A percentile compares a stretch with the other conserved stretches of the same genome.
Conservation (phyloP, 2,888 invertebrate genomes). For the Apantesis nais region DNA sequence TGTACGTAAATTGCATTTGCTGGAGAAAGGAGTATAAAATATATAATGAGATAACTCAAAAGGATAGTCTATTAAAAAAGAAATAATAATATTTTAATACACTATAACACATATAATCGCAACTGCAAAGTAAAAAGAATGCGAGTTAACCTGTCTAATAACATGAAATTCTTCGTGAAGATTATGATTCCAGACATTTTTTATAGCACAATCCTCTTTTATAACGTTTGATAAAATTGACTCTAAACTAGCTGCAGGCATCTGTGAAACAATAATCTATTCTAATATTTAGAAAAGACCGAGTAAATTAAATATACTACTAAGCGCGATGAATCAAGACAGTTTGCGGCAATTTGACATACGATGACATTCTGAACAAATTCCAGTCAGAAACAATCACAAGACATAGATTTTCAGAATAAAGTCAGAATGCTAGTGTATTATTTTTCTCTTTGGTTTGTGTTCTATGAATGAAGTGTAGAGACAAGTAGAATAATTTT, state of each 20-base stretch:
- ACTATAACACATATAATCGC: neutral
- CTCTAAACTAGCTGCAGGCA: conserved; percentile 90
- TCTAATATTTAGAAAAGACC: neutral
- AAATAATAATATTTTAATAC: neutral
- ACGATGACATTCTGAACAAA: neutral
- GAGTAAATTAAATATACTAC: conserved; percentile 1
- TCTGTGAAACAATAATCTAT: conserved; percentile 61
- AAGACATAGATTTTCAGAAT: neutral
- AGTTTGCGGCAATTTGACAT: neutral
- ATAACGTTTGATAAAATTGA: conserved; percentile 68
- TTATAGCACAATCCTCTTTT: conserved; percentile 96
- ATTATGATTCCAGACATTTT: conserved; percentile 99
- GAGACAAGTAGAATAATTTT: too few relatives aligned
- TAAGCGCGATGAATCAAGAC: neutral
- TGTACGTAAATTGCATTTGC: neutral
- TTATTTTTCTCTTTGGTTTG: too few relatives aligned
- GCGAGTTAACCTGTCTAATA: conserved; percentile 91
- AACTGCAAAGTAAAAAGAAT: neutral
- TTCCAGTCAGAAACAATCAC: neutral
- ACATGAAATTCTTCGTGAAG: conserved; percentile 98
- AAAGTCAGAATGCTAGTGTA: neutral
- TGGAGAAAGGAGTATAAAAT: neutral
- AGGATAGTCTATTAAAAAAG: neutral
- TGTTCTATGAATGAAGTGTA: too few relatives aligned
- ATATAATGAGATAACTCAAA: neutral